Evolutionary conservation across 2,797 vertebrate species (phyloP).

Genomic region (Phaenicophaeus curvirostris): DNA sequence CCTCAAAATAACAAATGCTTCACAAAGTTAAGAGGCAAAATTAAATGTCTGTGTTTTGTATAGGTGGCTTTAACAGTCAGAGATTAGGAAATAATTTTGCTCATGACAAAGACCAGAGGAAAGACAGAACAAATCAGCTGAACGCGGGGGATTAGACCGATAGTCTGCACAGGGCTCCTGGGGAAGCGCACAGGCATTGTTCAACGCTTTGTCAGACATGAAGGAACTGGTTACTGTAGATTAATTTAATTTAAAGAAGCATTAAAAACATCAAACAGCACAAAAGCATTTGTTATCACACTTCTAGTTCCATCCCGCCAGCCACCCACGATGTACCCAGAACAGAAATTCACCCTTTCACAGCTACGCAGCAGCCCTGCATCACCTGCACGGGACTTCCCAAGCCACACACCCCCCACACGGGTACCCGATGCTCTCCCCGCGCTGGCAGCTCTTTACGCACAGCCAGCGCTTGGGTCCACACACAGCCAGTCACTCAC

Average conservation of each 20-base stretch:
- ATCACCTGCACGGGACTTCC: not conserved
- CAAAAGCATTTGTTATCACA: not conserved
- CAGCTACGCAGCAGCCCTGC: not conserved
- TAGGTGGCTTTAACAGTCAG: not conserved
- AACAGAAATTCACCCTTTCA: not conserved
- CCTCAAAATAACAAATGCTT: not conserved
- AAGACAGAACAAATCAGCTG: constrained; percentile 8
- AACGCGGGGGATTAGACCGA: not conserved
- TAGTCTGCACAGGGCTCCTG: not conserved
- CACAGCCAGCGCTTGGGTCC: not conserved
- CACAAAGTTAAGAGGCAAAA: constrained; percentile 20
- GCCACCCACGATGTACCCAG: not conserved
- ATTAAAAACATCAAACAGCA: constrained; percentile 25
- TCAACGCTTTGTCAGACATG: constrained; percentile 21
- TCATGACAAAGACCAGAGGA: not conserved
- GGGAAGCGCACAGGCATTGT: not conserved
- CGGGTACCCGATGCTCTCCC: too few relatives aligned
- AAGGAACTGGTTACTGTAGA: not conserved
- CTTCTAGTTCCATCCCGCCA: not conserved
- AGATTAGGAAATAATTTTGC: constrained; percentile 1
- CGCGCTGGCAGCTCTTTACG: accelerated
- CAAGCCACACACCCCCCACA: not conserved
- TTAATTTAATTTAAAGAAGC: constrained; percentile 10
- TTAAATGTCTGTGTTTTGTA: not conserved
- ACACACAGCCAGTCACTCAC: not conserved